Base-by-base conservation (phyloP, 2,888 invertebrate species). In the Thereva nobilitata region DNA sequence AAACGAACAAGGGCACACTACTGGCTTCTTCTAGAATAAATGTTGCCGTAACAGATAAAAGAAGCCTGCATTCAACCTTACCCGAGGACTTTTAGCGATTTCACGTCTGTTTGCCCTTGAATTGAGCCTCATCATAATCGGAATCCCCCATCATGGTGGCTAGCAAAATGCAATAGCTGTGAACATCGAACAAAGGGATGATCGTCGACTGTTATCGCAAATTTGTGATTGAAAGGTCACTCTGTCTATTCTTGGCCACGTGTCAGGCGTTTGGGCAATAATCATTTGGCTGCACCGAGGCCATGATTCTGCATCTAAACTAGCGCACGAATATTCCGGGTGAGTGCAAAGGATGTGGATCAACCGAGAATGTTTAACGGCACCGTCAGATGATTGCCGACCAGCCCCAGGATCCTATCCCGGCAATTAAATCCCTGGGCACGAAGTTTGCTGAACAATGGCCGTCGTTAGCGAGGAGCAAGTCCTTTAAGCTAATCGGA, bases 241-340 rank as follows among this genome's bases (percentile, higher is more conserved):
- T 69, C 64, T 65, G 61, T 64, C 67, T 55, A 65, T 67, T 23
- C 23, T 69, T 52, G 67, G 69, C 44, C 69, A 69, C 69, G 69
- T 69, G 69, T 69, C 69, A 67, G 45, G 55, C 67, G 42, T 52
- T 59, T 45, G 69, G 69, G 64, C 65, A 67, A 61, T 67, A 69
- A 69, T 69, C 67, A 50, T 40, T 23, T 40, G 34, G 40, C 40
- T 50, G 50, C 23, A 23, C 34, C 34, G 34, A 41, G 40, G 23
- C 41, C 40, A 50, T 7, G 12, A 4, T 42, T 38, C 44, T 9
- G n/a, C 40, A n/a, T 9, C 34, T 41, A 2, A 9, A 9, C 50
- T 7, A 50, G 7, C 23, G 35, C 50, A 12, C 34, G 35, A 50
- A 50, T 23, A n/a, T 23, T 35, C 10, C 50, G 5, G 23, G 5